phyloP scores from a whole-genome alignment of 2,888 invertebrate genomes.

The Digitonthophagus gazella region DNA sequence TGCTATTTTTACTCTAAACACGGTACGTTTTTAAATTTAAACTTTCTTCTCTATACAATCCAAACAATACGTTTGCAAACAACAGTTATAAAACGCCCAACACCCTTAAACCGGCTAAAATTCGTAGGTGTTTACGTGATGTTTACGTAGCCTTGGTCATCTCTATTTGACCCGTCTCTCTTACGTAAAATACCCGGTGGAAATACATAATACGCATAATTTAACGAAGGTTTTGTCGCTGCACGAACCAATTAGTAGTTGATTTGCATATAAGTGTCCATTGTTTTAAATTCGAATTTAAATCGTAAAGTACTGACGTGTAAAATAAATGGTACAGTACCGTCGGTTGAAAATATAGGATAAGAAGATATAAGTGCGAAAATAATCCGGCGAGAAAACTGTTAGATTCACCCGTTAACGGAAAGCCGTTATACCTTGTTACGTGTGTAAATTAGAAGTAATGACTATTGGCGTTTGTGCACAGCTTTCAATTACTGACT shows the following conservation, averaged over 20 bases:
- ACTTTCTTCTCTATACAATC: no score
- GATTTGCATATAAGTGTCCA: neutral
- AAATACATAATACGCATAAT: neutral
- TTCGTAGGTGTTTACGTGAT: neutral
- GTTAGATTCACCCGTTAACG: neutral
- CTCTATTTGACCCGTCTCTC: neutral
- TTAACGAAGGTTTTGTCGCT: neutral
- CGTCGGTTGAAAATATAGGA: no score
- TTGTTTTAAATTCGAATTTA: neutral
- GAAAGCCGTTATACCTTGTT: neutral
- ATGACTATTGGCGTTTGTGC: neutral
- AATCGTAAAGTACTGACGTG: neutral
- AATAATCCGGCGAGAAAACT: neutral
- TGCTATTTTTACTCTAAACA: neutral
- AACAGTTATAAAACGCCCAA: neutral
- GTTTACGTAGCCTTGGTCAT: neutral
- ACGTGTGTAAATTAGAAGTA: neutral
- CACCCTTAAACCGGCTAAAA: neutral
- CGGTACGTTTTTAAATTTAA: neutral
- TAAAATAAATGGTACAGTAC: no score
- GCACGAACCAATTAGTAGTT: neutral
- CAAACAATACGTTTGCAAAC: neutral
- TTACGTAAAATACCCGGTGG: neutral
- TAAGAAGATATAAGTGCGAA: no score
- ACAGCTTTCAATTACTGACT: neutral